A percentile compares a stretch with the other conserved stretches of the same genome.
Conservation (phyloP, 2,888 invertebrate species). For the Cremastinae sp. region DNA sequence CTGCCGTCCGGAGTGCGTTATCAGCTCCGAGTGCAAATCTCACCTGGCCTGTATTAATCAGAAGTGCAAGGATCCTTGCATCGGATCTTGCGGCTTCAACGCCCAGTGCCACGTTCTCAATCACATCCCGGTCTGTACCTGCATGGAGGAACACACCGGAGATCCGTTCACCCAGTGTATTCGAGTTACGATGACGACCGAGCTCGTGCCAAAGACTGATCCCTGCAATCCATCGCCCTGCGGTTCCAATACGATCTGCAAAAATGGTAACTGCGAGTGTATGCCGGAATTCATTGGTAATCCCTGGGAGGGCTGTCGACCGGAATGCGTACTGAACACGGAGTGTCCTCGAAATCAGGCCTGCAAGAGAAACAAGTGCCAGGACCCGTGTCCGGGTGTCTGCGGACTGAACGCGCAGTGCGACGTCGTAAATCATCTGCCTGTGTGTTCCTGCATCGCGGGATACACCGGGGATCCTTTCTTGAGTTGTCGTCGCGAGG, state of each 20-base stretch:
- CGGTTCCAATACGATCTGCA: constrained; percentile 88
- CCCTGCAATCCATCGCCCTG: constrained; percentile 87
- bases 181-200: constrained; percentile 80
- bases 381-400: constrained; percentile 91
- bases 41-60: constrained; percentile 89
- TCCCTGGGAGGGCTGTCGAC: constrained; percentile 88
- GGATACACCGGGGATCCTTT: constrained; percentile 81
- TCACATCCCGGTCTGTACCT: constrained; percentile 91
- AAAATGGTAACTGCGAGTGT: constrained; percentile 86
- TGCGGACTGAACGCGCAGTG: constrained; percentile 90
- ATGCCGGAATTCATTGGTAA: constrained; percentile 86
- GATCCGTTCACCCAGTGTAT: constrained; percentile 90
- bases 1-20: constrained; percentile 90
- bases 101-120: constrained; percentile 90
- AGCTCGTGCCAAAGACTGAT: constrained; percentile 74
- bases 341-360: constrained; percentile 90
- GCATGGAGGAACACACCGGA: constrained; percentile 88
- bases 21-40: constrained; percentile 90
- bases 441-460: constrained; percentile 82
- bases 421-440: constrained; percentile 88
- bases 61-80: constrained; percentile 91
- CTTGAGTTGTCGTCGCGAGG: constrained; percentile 75
- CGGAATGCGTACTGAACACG: constrained; percentile 90
- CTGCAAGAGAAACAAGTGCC: constrained; percentile 90
- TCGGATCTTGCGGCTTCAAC: constrained; percentile 90